These are phyloP conservation scores for Luffia ferchaultella DNA, from an alignment of 2,888 invertebrate species.

Conservation along the genomic window DNA sequence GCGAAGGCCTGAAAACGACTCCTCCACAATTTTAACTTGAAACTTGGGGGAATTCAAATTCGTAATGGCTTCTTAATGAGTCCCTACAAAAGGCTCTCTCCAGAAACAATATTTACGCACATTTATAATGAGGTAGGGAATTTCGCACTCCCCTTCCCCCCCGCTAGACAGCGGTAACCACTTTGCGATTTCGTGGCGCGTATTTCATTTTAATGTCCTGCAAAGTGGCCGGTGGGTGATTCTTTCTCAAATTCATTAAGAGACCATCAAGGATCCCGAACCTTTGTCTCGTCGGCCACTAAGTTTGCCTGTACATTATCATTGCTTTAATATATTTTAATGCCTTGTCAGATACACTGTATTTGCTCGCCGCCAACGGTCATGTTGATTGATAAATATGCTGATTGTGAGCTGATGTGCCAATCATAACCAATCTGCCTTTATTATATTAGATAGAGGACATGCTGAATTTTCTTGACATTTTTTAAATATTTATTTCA, in stretches of 20 bases:
- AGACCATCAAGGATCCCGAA: not conserved
- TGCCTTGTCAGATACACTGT: too few species aligned
- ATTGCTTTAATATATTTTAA: too few species aligned
- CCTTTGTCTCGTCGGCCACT: not conserved
- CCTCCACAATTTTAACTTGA: not conserved
- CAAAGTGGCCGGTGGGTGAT: conserved; percentile 7
- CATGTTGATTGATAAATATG: too few species aligned
- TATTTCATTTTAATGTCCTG: conserved; percentile 38
- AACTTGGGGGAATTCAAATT: conserved; percentile 17
- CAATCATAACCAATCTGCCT: too few species aligned
- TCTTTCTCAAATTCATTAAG: not conserved
- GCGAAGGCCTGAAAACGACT: not conserved
- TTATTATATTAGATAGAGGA: too few species aligned
- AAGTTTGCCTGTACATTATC: too few species aligned
- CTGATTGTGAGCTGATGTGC: too few species aligned
- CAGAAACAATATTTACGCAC: conserved; percentile 41
- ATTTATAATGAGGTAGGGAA: conserved; percentile 37
- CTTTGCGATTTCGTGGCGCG: conserved; percentile 27
- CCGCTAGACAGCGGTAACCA: conserved; percentile 13
- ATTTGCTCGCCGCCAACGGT: too few species aligned
- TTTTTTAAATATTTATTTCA: too few species aligned
- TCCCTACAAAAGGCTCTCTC: conserved; percentile 27
- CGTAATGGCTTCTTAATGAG: conserved; percentile 49
- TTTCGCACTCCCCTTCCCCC: too few species aligned
- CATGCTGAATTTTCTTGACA: too few species aligned